Evolutionary conservation across 2,888 invertebrate genomes (phyloP).

Genomic region (Pemphredon lugubris): DNA sequence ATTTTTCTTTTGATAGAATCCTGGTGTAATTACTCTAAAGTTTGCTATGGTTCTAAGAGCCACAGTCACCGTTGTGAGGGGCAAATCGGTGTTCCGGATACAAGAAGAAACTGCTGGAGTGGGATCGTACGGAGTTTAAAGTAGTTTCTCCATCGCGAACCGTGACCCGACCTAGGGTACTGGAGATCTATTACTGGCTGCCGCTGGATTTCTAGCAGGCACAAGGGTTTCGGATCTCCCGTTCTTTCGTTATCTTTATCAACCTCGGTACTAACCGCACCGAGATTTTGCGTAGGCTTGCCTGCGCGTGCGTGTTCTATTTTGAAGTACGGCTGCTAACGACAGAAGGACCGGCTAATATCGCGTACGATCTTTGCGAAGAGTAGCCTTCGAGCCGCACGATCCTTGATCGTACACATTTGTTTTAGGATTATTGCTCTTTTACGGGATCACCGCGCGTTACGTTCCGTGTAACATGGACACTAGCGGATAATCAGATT

Average conservation of each 20-base stretch:
- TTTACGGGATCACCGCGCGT: too few species aligned
- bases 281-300: background rate
- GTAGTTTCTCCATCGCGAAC: background rate
- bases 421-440: too few species aligned
- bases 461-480: too few species aligned
- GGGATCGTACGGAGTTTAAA: background rate
- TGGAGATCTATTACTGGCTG: constrained; percentile 7
- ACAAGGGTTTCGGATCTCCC: constrained; percentile 2
- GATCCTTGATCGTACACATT: too few species aligned
- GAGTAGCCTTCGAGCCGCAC: too few species aligned
- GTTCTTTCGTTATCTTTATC: background rate
- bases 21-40: too few species aligned
- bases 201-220: background rate
- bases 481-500: too few species aligned
- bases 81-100: too few species aligned
- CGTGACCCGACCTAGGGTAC: constrained; percentile 6
- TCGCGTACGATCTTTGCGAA: background rate
- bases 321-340: background rate
- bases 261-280: background rate
- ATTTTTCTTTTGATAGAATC: too few species aligned
- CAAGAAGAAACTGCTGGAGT: too few species aligned
- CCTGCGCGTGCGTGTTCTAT: background rate
- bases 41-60: too few species aligned
- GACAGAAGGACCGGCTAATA: background rate
- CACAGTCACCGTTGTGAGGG: too few species aligned